Evolutionary conservation across 2,113 vertebrate species (phyloP), one percentile per base, ranked within the genome.

Genomic region (Zosterops lateralis): DNA sequence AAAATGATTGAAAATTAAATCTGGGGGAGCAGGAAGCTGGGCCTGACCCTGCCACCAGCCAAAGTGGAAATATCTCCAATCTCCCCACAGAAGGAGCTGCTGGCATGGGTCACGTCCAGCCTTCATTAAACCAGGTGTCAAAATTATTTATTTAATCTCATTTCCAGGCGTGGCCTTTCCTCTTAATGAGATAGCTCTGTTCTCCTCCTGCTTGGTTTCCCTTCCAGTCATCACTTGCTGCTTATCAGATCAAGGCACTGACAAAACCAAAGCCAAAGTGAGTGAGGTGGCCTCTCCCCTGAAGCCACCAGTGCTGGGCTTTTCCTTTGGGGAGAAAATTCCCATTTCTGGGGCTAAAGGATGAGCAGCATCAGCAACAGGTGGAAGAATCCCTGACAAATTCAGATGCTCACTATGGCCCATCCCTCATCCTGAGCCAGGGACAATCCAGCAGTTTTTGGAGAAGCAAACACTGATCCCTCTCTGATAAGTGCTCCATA

Each of bases 381-480:
- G 15, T 29, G 82, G 42, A 34, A 50, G 61, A 84, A 25, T 25
- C 26, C 31, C 67, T 48, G 51, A 13, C 31, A 57, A 20, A 14
- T 25, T 34, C 51, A 75, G 44, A 5, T 25, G 5, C 8, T 48
- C 51, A 11, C 71, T 8, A 0, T 42, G 34, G 34, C 36, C 82
- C 51, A 25, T 7, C 71, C 71, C 61, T 66, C 51, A 14, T 17
- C 51, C 48, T 16, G 68, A 80, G 92, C 47, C 72, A 47, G 70
- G 60, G 42, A 45, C 70, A 32, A 17, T 47, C 3, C 56, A 66
- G 66, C 45, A 9, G 5, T 10, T 70, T 77, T 5, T 42, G 48
- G 53, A 83, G 89, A 74, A 94, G 87, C 83, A 95, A 97, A 94
- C 71, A 53, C 28, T 77, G 70, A 38, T 70, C 53, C 65, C 71